Evolutionary conservation across 2,888 invertebrate genomes (phyloP).

Genomic region (Matsumyia berberina): DNA sequence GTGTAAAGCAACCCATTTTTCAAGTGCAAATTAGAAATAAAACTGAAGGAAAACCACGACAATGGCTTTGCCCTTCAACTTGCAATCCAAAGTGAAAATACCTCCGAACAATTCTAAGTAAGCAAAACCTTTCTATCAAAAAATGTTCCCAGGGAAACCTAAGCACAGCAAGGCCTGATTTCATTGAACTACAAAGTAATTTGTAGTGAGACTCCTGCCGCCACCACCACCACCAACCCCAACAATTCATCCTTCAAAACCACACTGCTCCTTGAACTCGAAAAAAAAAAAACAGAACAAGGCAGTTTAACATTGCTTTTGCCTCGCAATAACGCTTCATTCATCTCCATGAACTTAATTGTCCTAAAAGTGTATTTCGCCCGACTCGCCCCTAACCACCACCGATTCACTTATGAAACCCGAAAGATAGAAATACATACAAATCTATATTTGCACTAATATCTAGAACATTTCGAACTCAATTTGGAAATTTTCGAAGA

Average conservation of each 20-base stretch:
- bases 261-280: constrained; percentile 52
- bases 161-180: constrained; percentile 21
- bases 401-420: constrained; percentile 19
- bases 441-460: constrained; percentile 29
- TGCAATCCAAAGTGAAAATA: neutral
- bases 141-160: constrained; percentile 13
- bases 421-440: constrained; percentile 35
- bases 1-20: too few species aligned
- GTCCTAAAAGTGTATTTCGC: constrained; percentile 37
- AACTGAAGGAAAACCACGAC: too few species aligned
- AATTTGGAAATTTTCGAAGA: constrained; percentile 55
- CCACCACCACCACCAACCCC: constrained; percentile 11
- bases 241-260: constrained; percentile 36
- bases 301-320: neutral
- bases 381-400: neutral
- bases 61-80: neutral
- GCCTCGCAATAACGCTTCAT: constrained; percentile 2
- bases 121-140: neutral
- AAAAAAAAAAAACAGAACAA: neutral
- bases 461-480: constrained; percentile 46
- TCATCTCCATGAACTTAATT: constrained; percentile 51
- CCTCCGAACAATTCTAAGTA: too few species aligned
- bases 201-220: constrained; percentile 32
- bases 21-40: too few species aligned
- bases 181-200: constrained; percentile 50